Evolutionary conservation across 2,888 invertebrate genomes (phyloP), one percentile per base, ranked within the genome.

Genomic region (Apantesis nais): DNA sequence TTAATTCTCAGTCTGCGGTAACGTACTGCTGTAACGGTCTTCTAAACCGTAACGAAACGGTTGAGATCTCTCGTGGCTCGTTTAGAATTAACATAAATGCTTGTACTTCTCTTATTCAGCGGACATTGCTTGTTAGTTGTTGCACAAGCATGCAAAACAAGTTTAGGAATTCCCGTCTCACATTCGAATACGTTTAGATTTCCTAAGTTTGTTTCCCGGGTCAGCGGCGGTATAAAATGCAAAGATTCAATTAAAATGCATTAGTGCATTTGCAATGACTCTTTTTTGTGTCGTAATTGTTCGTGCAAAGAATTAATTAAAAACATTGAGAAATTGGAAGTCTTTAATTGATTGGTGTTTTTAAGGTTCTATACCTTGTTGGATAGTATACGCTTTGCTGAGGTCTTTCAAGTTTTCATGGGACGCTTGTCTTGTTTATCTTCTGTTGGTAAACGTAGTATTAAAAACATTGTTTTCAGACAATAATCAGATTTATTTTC

Each of bases 71-170:
- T 41, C 37, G 31, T 68, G 39, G 65, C 68, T 62, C 44, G 67
- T 77, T 80, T 72, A 78, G 81, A 82, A 87, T 88, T 88, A 86
- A 80, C 88, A 86, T 88, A 87, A 86, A 82, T 76, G 83, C 78
- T 79, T 80, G 75, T 84, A 70, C 80, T 75, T 81, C 78, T 80
- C 79, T 82, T 78, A 81, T 85, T 79, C 79, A 76, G 71, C 81
- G 81, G 81, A 85, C 83, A 83, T 84, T 82, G 78, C 74, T 78
- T 65, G 77, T 68, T 68, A 52, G 34, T 25, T 39, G 63, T 81
- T 81, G 72, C 76, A 72, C 73, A 80, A 81, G 34, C 75, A 74
- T 74, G 74, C 72, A 62, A 75, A 74, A 76, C 78, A 70, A 69
- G 79, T 75, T 79, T 44, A 37, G n/a, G 55, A 60, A 65, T 70